Evolutionary conservation across 35 echinoderm and acorn worm species (phyloP).

Genomic region (Nesometra sesokonis): DNA sequence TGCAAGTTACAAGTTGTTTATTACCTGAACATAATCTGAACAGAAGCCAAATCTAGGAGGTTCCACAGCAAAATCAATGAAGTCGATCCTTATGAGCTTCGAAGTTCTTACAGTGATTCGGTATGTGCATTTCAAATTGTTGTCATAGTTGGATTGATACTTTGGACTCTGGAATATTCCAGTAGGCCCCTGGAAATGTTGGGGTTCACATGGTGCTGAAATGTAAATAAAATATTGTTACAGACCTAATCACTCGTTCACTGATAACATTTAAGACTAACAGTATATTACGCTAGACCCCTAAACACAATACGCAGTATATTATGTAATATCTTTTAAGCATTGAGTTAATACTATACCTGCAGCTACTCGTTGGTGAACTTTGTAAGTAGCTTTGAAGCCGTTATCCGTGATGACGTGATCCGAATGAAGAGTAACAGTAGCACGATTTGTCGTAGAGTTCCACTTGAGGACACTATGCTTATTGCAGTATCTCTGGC

Average conservation of each 20-base stretch:
- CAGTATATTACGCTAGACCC: too few relatives aligned
- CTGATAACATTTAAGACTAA: too few relatives aligned
- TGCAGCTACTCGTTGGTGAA: neutral
- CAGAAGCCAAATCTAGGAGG: neutral
- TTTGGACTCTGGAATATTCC: neutral
- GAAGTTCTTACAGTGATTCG: neutral
- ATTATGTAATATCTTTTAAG: too few relatives aligned
- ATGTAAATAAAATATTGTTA: too few relatives aligned
- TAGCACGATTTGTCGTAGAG: neutral
- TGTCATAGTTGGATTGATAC: neutral
- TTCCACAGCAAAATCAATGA: neutral
- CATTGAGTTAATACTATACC: too few relatives aligned
- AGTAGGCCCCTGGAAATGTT: neutral
- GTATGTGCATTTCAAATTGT: neutral
- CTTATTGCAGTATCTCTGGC: neutral
- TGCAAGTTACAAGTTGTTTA: too few relatives aligned
- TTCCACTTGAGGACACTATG: neutral
- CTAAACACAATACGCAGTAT: too few relatives aligned
- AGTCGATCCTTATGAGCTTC: neutral
- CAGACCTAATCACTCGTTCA: too few relatives aligned
- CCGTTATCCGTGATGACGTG: neutral
- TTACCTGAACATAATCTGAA: neutral
- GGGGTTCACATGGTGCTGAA: too few relatives aligned
- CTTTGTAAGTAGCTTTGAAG: neutral
- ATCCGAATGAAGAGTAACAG: neutral